Evolutionary conservation across 1,140 invertebrate genomes (phyloP).

Genomic region (Anastatus disparis): DNA sequence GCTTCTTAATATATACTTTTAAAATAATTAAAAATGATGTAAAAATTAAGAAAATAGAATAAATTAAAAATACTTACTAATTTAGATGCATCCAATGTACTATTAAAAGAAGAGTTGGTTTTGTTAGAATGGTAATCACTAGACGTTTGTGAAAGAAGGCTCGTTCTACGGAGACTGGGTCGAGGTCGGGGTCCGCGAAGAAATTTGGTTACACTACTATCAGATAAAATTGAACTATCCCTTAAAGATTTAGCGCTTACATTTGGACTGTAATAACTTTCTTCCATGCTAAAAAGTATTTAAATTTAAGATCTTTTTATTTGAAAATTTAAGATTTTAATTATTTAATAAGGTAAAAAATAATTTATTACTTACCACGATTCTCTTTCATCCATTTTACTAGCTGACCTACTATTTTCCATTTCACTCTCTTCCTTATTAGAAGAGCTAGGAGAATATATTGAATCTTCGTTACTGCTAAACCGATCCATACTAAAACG

Average conservation of each 20-base stretch:
- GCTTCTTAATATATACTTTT: too few relatives aligned
- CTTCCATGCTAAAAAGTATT: conserved; percentile 21
- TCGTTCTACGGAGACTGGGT: conserved; percentile 55
- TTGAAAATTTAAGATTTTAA: background rate
- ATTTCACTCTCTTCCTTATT: conserved; percentile 6
- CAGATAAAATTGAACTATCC: conserved; percentile 44
- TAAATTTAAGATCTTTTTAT: background rate
- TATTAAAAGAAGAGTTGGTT: background rate
- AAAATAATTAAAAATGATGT: too few relatives aligned
- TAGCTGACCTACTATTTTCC: background rate
- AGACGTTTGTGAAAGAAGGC: conserved; percentile 5
- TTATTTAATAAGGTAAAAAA: background rate
- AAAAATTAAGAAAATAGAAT: background rate
- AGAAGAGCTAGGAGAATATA: too few relatives aligned
- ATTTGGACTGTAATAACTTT: conserved; percentile 38
- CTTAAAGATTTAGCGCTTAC: conserved; percentile 36
- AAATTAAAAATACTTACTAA: conserved; percentile 18
- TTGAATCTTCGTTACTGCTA: conserved; percentile 8
- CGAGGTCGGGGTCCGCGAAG: conserved; percentile 51
- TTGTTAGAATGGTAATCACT: conserved; percentile 16
- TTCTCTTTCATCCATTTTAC: conserved; percentile 18
- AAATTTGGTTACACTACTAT: conserved; percentile 42
- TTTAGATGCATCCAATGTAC: conserved; percentile 3
- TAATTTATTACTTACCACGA: conserved; percentile 9
- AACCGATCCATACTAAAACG: conserved; percentile 44